phyloP scores from a whole-genome alignment of 2,113 vertebrate species.

The Malaclemys terrapin region DNA sequence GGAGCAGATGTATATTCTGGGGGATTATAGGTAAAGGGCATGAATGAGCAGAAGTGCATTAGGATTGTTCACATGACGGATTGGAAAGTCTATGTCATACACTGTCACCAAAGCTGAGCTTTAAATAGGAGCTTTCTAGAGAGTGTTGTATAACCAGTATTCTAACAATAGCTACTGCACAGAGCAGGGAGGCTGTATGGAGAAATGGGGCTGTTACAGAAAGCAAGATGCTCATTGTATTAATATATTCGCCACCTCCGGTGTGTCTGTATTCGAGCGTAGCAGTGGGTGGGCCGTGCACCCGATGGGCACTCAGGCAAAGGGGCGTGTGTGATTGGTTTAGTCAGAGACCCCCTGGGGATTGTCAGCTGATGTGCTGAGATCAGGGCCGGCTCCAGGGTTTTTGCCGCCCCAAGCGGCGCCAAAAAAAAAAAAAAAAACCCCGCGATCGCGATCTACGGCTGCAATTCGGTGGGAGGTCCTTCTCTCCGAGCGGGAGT shows the following conservation, averaged over 20 bases:
- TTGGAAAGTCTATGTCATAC: constrained; percentile 49
- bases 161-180: constrained; percentile 10
- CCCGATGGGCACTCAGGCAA: accelerated
- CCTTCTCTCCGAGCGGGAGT: no score
- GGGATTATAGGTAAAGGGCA: constrained; percentile 7
- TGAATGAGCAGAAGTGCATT: constrained; percentile 46
- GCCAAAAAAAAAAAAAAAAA: no score
- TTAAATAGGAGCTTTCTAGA: constrained; percentile 59
- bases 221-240: neutral
- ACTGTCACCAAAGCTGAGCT: constrained; percentile 63
- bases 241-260: neutral
- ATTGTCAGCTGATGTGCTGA: no score
- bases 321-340: no score
- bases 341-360: no score
- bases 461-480: no score
- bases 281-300: neutral
- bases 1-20: constrained; percentile 18
- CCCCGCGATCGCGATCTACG: no score
- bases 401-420: no score
- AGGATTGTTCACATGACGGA: constrained; percentile 3
- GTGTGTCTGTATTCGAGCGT: neutral
- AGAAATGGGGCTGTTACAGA: neutral
- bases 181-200: neutral
- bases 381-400: no score
- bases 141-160: constrained; percentile 26